These are phyloP conservation scores for Pseudochirops cupreus DNA, from an alignment of 2,797 vertebrate species.

Conservation along the genomic window DNA sequence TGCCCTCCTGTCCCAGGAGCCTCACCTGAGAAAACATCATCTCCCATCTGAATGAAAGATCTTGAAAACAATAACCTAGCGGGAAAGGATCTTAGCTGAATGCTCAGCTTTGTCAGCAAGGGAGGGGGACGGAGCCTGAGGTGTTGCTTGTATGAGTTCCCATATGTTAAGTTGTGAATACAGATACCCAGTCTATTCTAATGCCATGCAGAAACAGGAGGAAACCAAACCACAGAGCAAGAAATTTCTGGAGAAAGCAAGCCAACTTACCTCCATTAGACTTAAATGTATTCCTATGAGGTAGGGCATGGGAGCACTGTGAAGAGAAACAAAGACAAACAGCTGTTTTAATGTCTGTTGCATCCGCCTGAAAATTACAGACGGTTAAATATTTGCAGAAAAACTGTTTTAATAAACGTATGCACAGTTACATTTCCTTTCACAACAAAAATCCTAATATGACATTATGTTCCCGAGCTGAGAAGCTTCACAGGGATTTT, in stretches of 20 bases:
- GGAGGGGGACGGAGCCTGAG: neutral
- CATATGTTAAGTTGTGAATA: neutral
- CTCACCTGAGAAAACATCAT: constrained; percentile 36
- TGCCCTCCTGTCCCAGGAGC: constrained; percentile 7
- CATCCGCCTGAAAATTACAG: constrained; percentile 76
- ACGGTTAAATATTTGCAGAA: constrained; percentile 82
- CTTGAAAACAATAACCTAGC: constrained; percentile 13
- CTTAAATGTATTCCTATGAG: constrained; percentile 99
- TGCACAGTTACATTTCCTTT: constrained; percentile 76
- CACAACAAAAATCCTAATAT: constrained; percentile 81
- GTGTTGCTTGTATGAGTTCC: neutral
- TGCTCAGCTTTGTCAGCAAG: neutral
- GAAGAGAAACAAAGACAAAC: constrained; percentile 83
- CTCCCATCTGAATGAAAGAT: constrained; percentile 20
- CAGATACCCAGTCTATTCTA: neutral
- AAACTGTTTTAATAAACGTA: constrained; percentile 82
- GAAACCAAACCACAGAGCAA: constrained; percentile 31
- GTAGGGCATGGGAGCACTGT: constrained; percentile 99
- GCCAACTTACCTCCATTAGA: constrained; percentile 95
- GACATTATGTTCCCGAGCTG: constrained; percentile 77
- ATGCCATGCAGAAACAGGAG: neutral
- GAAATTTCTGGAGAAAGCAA: constrained; percentile 52
- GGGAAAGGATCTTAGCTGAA: neutral
- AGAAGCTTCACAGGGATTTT: constrained; percentile 73
- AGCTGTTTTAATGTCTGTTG: constrained; percentile 81